Evolutionary conservation across 2,797 vertebrate species (phyloP).

Genomic region (Lateolabrax maculatus): DNA sequence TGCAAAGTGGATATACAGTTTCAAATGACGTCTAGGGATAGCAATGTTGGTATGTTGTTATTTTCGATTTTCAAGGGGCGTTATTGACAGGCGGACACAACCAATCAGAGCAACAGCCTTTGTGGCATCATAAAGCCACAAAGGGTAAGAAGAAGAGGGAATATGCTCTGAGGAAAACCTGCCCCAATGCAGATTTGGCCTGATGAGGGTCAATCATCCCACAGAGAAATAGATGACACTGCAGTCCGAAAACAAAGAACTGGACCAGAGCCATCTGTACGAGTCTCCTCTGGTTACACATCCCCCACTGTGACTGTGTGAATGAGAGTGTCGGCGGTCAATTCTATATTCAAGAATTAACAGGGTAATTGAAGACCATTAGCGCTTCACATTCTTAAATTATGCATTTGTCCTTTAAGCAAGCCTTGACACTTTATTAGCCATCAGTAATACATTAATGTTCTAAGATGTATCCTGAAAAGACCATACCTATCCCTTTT

Average conservation of each 20-base stretch:
- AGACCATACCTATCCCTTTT: slow-evolving; percentile 38
- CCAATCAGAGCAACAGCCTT: too few species aligned
- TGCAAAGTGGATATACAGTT: not conserved
- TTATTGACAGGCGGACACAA: too few species aligned
- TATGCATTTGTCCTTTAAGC: slow-evolving; percentile 64
- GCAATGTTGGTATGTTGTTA: too few species aligned
- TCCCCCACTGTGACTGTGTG: slow-evolving; percentile 41
- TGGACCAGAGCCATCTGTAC: slow-evolving; percentile 18
- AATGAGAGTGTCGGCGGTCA: slow-evolving; percentile 7
- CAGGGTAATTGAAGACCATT: slow-evolving; percentile 45
- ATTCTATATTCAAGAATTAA: slow-evolving; percentile 33
- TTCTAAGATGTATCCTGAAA: slow-evolving; percentile 45
- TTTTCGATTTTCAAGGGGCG: too few species aligned
- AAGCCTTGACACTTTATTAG: slow-evolving; percentile 45
- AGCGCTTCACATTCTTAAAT: slow-evolving; percentile 52
- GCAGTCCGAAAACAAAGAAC: slow-evolving; percentile 34
- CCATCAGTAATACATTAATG: slow-evolving; percentile 65
- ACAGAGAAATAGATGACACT: slow-evolving; percentile 23
- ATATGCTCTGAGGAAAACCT: not conserved
- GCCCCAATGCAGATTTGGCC: not conserved
- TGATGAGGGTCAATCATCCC: slow-evolving; percentile 39
- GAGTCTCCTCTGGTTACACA: slow-evolving; percentile 32
- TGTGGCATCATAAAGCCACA: not conserved
- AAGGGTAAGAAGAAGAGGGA: not conserved
- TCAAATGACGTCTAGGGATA: not conserved